These are phyloP conservation scores for Polyploca ridens DNA, from an alignment of 2,888 invertebrate genomes.

Conservation along the genomic window DNA sequence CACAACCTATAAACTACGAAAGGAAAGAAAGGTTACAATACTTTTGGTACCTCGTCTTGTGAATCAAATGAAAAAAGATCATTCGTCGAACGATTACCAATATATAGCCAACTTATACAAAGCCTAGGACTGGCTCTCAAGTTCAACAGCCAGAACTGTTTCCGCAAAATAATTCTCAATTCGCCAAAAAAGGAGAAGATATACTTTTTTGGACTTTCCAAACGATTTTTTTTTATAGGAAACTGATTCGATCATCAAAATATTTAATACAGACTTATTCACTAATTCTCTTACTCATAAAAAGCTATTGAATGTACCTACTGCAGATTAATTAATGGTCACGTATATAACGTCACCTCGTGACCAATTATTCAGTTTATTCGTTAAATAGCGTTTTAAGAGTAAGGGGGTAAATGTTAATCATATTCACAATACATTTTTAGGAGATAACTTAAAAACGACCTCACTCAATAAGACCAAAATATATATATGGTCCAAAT, in stretches of 20 bases:
- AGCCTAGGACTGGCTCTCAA: too few species aligned
- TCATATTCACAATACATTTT: conserved; percentile 11
- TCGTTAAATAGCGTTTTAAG: too few species aligned
- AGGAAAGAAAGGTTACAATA: not conserved
- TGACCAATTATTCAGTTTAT: too few species aligned
- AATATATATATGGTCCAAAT: conserved; percentile 25
- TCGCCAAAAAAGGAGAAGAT: too few species aligned
- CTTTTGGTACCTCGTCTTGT: conserved; percentile 36
- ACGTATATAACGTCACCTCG: too few species aligned
- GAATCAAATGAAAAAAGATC: conserved; percentile 1
- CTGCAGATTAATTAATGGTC: too few species aligned
- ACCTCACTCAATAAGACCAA: not conserved
- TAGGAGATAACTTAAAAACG: not conserved
- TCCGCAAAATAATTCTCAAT: too few species aligned
- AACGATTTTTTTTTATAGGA: not conserved
- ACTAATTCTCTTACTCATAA: conserved; percentile 17
- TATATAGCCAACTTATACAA: too few species aligned
- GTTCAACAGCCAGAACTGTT: too few species aligned
- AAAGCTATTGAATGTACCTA: too few species aligned
- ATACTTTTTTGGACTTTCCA: not conserved
- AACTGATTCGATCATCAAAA: not conserved
- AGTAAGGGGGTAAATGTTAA: not conserved
- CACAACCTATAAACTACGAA: not conserved
- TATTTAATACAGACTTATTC: conserved; percentile 27
- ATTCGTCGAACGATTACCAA: too few species aligned